Evolutionary conservation across 2,888 invertebrate genomes (phyloP).

Genomic region (Pyrgus malvae): DNA sequence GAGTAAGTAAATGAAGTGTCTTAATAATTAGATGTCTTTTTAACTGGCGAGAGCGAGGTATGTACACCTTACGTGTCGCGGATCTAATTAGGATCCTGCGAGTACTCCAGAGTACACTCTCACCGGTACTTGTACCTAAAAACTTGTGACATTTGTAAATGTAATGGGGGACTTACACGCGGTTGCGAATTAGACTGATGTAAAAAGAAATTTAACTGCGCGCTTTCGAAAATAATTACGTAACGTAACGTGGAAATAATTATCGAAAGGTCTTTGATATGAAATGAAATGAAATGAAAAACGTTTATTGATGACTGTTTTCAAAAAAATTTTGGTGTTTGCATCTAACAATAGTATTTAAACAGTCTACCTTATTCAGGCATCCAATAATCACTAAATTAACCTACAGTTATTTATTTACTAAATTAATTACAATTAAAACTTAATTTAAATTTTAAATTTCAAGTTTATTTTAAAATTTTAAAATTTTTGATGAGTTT

Average conservation of each 20-base stretch:
- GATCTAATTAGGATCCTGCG: slow-evolving; percentile 26
- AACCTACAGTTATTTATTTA: too few species aligned
- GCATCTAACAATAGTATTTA: too few species aligned
- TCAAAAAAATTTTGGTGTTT: too few species aligned
- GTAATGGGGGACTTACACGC: slow-evolving; percentile 25
- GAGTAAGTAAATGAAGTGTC: slow-evolving; percentile 77
- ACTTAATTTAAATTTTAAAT: too few species aligned
- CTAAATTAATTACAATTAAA: too few species aligned
- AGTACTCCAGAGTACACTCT: slow-evolving; percentile 23
- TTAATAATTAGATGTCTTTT: slow-evolving; percentile 76
- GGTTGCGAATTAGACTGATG: slow-evolving; percentile 36
- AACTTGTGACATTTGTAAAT: slow-evolving; percentile 24
- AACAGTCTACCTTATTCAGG: too few species aligned
- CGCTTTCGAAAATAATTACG: not conserved
- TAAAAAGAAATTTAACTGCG: slow-evolving; percentile 9
- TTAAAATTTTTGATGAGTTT: too few species aligned
- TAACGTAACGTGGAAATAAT: not conserved
- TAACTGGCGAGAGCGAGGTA: slow-evolving; percentile 48
- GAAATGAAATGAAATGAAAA: too few species aligned
- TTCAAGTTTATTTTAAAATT: too few species aligned
- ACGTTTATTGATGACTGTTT: too few species aligned
- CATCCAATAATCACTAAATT: too few species aligned
- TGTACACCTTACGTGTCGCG: slow-evolving; percentile 34
- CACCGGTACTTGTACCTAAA: slow-evolving; percentile 20
- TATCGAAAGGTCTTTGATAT: too few species aligned